Evolutionary conservation across 2,113 vertebrate species (phyloP), one percentile per base, ranked within the genome.

Genomic region (Nothobranchius furzeri): DNA sequence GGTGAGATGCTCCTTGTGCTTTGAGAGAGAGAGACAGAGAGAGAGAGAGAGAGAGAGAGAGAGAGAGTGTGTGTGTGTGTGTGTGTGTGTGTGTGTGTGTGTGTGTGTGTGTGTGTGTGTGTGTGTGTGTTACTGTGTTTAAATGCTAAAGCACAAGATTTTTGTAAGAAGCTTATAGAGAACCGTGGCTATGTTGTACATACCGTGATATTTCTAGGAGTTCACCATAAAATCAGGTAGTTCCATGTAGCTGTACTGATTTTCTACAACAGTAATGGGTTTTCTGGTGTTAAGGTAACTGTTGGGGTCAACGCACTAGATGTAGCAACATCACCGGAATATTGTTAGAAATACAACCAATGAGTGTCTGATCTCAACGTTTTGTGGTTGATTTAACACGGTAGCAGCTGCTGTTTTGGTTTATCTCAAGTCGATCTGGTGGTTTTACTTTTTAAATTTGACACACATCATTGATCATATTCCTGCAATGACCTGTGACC

Each of bases 241-340:
- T 87, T 83, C 70, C 83, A 91, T 87, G 90, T 91, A 90, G 90
- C 90, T 76, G 75, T 85, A 77, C 68, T 76, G 9, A 60, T 88
- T 89, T 90, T 90, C 37, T 90, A 86, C 30, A 2, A 68, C 20
- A 24, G 40, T 56, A 43, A 69, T 70, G 75, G 73, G 65, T 81
- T 76, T 80, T 78, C 50, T 45, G 56, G 57, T 3, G 9, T 45
- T 59, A 45, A 8, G n/a, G 48, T 72, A 54, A 54, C 70, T 76
- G 67, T 76, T n/a, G 64, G 82, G 37, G 82, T 49, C 48, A 81
- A 78, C 51, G 79, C 78, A 89, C 48, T 83, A 79, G 90, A 90
- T 92, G 91, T 91, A 92, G 91, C 91, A 91, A 79, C 67, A 81
- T 36, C 76, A 72, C 60, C 78, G 75, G 47, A 80, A 30, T 30